These are phyloP conservation scores for Spinus olivaceus DNA, from an alignment of 2,797 vertebrate species.

Conservation along the genomic window DNA sequence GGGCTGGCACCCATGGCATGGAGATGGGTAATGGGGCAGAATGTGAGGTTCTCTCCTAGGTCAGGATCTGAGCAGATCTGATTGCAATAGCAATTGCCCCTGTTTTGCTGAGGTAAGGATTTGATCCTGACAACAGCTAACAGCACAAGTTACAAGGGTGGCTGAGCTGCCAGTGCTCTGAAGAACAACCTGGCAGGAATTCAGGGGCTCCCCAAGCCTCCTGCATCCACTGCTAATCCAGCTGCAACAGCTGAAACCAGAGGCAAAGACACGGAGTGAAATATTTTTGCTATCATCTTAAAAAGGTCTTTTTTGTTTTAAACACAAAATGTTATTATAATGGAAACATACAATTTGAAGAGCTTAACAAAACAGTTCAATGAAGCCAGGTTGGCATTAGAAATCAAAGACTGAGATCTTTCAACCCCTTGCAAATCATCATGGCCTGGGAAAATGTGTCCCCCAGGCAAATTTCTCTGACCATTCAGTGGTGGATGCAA, in stretches of 20 bases:
- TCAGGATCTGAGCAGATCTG: not conserved
- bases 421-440: not conserved
- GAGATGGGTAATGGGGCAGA: not conserved
- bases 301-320: not conserved
- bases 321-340: not conserved
- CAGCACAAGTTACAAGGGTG: not conserved
- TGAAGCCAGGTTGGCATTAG: not conserved
- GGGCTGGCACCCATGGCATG: accelerated
- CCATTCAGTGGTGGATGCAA: not conserved
- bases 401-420: not conserved
- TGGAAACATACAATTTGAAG: not conserved
- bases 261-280: not conserved
- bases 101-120: not conserved
- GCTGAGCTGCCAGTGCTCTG: not conserved
- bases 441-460: not conserved
- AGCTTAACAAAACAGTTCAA: not conserved
- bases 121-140: not conserved
- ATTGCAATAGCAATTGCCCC: not conserved
- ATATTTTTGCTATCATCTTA: not conserved
- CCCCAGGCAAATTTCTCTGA: not conserved
- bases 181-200: not conserved
- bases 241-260: not conserved
- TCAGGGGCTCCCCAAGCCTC: not conserved
- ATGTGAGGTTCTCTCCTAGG: not conserved
- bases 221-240: not conserved